phyloP scores from a whole-genome alignment of 2,797 vertebrate genomes.

The Lepilemur septentrionalis region DNA sequence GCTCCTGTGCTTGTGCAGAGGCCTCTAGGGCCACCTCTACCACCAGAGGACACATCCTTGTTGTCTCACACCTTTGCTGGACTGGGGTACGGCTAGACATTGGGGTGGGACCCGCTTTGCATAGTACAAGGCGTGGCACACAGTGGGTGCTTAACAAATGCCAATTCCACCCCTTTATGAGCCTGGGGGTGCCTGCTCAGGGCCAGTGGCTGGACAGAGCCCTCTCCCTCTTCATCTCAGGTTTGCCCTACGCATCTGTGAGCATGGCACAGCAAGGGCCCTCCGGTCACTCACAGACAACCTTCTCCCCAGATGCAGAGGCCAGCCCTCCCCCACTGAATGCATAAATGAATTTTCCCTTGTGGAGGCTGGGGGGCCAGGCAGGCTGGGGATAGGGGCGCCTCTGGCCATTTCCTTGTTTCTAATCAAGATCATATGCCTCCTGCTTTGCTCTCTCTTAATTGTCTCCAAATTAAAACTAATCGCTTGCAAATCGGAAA shows the following conservation, averaged over 20 bases:
- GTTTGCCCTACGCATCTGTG: background rate
- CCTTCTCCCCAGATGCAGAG: background rate
- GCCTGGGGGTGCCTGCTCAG: no score
- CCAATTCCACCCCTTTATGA: background rate
- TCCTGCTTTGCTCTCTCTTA: slow-evolving; percentile 67
- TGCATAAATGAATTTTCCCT: background rate
- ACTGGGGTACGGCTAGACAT: background rate
- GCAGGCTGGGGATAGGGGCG: background rate
- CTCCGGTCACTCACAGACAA: background rate
- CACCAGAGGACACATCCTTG: background rate
- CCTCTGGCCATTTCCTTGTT: slow-evolving; percentile 30
- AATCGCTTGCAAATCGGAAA: slow-evolving; percentile 71
- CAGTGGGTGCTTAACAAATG: background rate
- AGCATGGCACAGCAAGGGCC: background rate
- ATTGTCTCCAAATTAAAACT: slow-evolving; percentile 77
- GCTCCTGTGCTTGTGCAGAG: background rate
- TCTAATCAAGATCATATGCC: slow-evolving; percentile 75
- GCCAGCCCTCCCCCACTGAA: background rate
- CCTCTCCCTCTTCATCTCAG: background rate
- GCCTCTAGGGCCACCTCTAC: background rate
- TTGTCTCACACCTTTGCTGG: background rate
- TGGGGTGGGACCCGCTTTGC: background rate
- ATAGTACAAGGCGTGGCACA: background rate
- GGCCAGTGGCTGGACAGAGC: background rate
- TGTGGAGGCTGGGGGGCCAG: background rate